Conservation (phyloP, 2,888 invertebrate genomes). For the Nomada ruficornis region DNA sequence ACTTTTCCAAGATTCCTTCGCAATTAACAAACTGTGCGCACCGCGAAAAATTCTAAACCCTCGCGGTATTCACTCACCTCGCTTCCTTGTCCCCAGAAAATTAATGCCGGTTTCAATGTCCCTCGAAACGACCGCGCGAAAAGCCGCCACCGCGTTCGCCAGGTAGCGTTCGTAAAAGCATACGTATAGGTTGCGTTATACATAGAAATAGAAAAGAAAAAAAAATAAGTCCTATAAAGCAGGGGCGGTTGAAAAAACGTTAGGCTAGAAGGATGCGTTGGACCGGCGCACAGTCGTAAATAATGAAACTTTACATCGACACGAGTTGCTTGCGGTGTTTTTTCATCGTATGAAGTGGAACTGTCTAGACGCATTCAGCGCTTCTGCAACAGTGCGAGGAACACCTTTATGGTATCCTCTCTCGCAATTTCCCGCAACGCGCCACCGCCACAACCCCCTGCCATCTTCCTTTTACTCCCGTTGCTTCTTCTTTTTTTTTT, state of each 20-base stretch:
- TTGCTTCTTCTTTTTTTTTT: constrained; percentile 6
- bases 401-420: constrained; percentile 71
- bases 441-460: background rate
- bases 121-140: constrained; percentile 13
- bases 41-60: background rate
- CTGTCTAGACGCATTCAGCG: constrained; percentile 80
- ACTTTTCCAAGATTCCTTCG: background rate
- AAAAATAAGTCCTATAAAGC: constrained; percentile 6
- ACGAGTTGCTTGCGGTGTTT: constrained; percentile 74
- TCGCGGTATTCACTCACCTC: no score
- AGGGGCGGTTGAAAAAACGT: constrained; percentile 11
- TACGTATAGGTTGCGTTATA: background rate
- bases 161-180: constrained; percentile 1
- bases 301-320: constrained; percentile 73
- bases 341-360: constrained; percentile 80
- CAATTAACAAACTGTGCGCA: background rate
- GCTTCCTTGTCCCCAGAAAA: constrained; percentile 1
- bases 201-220: no score
- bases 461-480: background rate
- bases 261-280: constrained; percentile 48
- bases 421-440: constrained; percentile 64
- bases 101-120: constrained; percentile 26
- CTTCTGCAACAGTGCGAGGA: constrained; percentile 67
- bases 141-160: background rate
- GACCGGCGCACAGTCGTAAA: constrained; percentile 56